Evolutionary conservation across 2,113 vertebrate species (phyloP), one percentile per base, ranked within the genome.

Genomic region (Neomonachus schauinslandi): DNA sequence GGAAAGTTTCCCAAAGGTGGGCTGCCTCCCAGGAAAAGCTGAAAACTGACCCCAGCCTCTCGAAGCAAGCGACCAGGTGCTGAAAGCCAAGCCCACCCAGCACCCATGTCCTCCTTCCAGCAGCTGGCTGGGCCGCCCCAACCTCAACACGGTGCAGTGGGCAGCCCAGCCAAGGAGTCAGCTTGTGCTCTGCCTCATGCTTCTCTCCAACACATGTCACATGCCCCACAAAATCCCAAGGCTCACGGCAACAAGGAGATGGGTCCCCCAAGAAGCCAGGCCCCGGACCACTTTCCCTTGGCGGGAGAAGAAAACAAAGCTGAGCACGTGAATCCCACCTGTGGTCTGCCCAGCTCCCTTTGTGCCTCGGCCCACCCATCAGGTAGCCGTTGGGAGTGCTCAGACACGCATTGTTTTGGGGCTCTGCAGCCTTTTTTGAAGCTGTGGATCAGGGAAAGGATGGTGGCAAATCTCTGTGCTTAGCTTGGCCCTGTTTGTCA

Each of bases 171-270:
- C 97, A 91, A 91, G 69, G 80, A 95, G 49, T 86, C 95, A 95
- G 97, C 94, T 90, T 95, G 96, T 86, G 93, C 89, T 65, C 53
- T 85, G 77, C 36, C 86, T 90, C 86, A 74, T 81, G n/a, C 69
- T 51, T 96, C 71, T 82, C 59, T 13, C 59, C 42, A 84, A 89
- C 94, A 91, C 76, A 92, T 82, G 97, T 65, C 95, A 79, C 87
- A 46, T 74, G 97, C 91, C 96, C 94, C 93, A 85, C 93, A 67
- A 51, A 88, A 16, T 33, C 71, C 81, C 72, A 31, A 53, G 46
- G 61, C 72, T 80, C 83, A 55, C 21, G 77, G 94, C 77, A 81
- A 72, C 59, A 11, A 72, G 94, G 95, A 91, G 8, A 12, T 15
- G 28, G 81, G 39, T 69, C 69, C 94, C 84, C 26, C n/a, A n/a